Evolutionary conservation across 2,797 vertebrate genomes (phyloP).

Genomic region (Coregonus suidteri): DNA sequence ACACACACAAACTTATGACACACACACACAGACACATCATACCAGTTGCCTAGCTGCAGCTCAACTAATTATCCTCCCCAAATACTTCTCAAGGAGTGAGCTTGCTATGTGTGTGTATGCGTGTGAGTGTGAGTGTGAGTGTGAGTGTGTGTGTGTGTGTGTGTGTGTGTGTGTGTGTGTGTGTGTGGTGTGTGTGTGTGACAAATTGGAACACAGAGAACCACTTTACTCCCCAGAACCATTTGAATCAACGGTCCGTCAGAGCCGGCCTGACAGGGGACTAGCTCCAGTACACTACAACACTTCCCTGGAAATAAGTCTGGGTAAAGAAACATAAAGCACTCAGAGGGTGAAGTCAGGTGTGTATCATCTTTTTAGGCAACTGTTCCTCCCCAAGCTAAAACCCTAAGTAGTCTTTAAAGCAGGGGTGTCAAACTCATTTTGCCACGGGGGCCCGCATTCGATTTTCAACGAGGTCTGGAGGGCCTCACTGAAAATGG

Average conservation of each 20-base stretch:
- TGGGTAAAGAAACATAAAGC: constrained; percentile 26
- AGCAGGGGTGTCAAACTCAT: too few species aligned
- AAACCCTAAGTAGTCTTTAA: background rate
- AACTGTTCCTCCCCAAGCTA: background rate
- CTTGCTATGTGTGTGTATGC: too few species aligned
- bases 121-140: background rate
- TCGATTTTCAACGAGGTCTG: too few species aligned
- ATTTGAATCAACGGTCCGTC: background rate
- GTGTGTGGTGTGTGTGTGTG: constrained; percentile 19
- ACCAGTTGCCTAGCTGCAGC: too few species aligned
- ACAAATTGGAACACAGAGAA: constrained; percentile 8
- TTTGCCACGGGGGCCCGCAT: too few species aligned
- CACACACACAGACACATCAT: too few species aligned
- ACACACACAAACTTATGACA: too few species aligned
- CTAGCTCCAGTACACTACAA: background rate
- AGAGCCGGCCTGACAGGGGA: background rate
- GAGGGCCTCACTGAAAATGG: too few species aligned
- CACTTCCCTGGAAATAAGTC: constrained; percentile 8
- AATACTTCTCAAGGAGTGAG: too few species aligned
- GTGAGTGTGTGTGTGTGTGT: too few species aligned
- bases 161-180: background rate
- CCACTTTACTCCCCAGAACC: background rate
- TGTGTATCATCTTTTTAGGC: background rate
- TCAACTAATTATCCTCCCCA: too few species aligned
- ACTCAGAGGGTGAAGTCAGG: constrained; percentile 9